Evolutionary conservation across 1,140 invertebrate species (phyloP).

Genomic region (Polypedilum vanderplanki): DNA sequence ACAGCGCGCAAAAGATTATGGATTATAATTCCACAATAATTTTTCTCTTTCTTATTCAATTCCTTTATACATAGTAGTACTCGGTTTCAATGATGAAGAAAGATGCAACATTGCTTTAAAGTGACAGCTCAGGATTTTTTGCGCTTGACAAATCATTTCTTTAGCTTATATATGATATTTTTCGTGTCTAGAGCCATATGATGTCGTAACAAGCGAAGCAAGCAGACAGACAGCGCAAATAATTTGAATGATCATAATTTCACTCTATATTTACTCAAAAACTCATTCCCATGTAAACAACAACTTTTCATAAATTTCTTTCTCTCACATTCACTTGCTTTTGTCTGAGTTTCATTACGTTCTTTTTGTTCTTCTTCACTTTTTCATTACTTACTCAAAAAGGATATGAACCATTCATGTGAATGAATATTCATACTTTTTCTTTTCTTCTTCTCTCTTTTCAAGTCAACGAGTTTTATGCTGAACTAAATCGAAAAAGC

Average conservation of each 20-base stretch:
- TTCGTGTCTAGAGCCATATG: background rate
- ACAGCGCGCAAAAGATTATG: background rate
- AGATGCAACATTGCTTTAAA: constrained; percentile 2
- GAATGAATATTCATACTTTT: background rate
- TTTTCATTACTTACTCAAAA: background rate
- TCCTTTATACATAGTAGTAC: background rate
- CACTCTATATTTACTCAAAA: background rate
- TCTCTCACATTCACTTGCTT: background rate
- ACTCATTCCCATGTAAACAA: too few relatives aligned
- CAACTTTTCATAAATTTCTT: too few relatives aligned
- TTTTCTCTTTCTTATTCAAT: background rate
- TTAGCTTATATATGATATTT: background rate
- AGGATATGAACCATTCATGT: background rate
- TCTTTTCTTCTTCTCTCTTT: background rate
- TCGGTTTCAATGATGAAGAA: background rate
- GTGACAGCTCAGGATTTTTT: constrained; percentile 17
- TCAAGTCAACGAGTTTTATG: too few relatives aligned
- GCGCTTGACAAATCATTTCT: background rate
- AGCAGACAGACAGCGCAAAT: too few relatives aligned
- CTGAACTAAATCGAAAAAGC: too few relatives aligned
- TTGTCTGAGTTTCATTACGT: background rate
- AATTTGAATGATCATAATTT: background rate
- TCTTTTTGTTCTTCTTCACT: background rate
- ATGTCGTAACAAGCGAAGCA: too few relatives aligned
- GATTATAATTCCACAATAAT: background rate